phyloP scores from a whole-genome alignment of 2,888 invertebrate genomes.

The Minunthozetes semirufus region DNA sequence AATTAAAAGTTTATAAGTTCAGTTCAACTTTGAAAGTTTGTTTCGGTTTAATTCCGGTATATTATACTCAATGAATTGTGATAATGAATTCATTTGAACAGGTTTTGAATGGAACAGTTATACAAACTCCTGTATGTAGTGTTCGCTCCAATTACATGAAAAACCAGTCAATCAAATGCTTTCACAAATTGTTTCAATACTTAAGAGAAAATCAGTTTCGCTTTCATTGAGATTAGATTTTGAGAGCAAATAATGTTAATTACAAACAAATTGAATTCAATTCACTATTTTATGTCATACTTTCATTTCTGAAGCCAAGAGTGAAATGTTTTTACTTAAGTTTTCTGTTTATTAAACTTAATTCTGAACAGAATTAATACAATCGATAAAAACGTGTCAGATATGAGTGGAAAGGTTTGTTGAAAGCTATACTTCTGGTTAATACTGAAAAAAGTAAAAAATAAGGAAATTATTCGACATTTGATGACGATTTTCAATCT shows the following conservation, averaged over 20 bases:
- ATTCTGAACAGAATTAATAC: not conserved
- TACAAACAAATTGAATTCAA: no score
- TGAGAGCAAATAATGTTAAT: no score
- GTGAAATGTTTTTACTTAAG: not conserved
- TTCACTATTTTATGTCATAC: not conserved
- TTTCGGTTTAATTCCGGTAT: not conserved
- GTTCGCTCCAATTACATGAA: not conserved
- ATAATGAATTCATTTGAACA: not conserved
- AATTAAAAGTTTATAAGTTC: constrained; percentile 12
- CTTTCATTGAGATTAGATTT: no score
- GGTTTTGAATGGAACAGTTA: not conserved
- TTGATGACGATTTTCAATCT: not conserved
- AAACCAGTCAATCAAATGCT: not conserved
- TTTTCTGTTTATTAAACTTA: not conserved
- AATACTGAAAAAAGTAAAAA: not conserved
- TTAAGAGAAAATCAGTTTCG: not conserved
- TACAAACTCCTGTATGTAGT: not conserved
- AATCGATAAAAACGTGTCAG: constrained; percentile 6
- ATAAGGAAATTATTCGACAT: not conserved
- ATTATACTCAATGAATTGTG: not conserved
- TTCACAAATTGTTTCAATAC: not conserved
- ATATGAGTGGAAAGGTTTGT: not conserved
- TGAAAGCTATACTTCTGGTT: not conserved
- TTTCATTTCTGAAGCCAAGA: not conserved
- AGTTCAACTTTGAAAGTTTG: not conserved